These are phyloP conservation scores for Conger conger DNA, from an alignment of 2,113 vertebrate genomes.

Conservation along the genomic window DNA sequence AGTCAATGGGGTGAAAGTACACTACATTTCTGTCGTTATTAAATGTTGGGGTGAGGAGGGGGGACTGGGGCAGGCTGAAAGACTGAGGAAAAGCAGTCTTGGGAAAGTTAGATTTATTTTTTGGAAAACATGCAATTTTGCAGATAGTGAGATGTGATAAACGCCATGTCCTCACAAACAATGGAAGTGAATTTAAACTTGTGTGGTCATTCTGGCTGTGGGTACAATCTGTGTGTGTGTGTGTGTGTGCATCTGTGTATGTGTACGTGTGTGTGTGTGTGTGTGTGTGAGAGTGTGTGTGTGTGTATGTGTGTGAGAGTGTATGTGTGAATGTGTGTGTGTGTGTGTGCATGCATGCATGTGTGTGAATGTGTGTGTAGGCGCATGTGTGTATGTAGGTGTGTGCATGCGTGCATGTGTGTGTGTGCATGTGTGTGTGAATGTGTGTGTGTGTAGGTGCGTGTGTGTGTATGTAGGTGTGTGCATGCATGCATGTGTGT, in stretches of 20 bases:
- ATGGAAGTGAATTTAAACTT: background rate
- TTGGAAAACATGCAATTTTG: background rate
- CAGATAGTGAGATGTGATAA: background rate
- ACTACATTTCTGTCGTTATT: constrained; percentile 14
- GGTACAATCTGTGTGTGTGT: background rate
- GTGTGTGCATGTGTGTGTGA: too few species aligned
- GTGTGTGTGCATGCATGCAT: too few species aligned
- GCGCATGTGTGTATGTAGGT: too few species aligned
- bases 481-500: too few species aligned
- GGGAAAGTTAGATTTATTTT: constrained; percentile 37
- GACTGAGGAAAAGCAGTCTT: constrained; percentile 36
- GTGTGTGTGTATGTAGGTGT: too few species aligned
- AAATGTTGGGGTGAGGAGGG: constrained; percentile 3
- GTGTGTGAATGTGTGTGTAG: too few species aligned
- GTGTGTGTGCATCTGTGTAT: background rate
- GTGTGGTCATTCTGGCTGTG: background rate
- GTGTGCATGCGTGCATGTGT: too few species aligned
- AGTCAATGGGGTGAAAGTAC: constrained; percentile 28
- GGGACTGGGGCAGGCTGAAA: constrained; percentile 19
- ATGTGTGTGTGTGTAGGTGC: too few species aligned
- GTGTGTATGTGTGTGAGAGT: too few species aligned
- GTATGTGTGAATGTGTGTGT: too few species aligned
- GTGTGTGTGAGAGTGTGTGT: too few species aligned
- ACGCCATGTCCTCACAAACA: background rate
- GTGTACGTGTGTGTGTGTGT: background rate